Base-by-base conservation (phyloP, 2,797 vertebrate genomes). In the Clarias platycephalus region DNA sequence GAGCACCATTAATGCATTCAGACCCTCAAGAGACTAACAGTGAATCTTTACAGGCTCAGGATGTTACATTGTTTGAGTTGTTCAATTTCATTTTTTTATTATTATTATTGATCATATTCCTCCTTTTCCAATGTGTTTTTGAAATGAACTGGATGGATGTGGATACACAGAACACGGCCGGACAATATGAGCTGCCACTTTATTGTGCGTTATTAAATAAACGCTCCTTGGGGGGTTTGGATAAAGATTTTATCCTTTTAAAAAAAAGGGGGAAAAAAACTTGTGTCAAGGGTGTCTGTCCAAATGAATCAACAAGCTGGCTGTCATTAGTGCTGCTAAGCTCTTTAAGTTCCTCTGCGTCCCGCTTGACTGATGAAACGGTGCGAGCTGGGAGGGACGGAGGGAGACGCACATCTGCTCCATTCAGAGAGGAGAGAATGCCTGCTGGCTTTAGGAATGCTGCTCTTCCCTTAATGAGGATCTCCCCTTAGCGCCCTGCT, bases 381-480 rank as follows among this genome's bases (percentile, higher is more conserved):
- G 89, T 77, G 88, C 81, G 85, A 90, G 92, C 93, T 92, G 91
- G 92, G 91, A 92, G 88, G 86, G 77, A 81, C 58, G 62, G 58
- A 34, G 60, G 37, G 77, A 71, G 84, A 58, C 91, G 90, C 93
- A 94, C 93, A 93, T 94, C 86, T 85, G 79, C 84, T 86, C 86
- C 83, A 86, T 88, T 93, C 91, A 95, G 91, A 93, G 89, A 91
- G 57, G 20, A 80, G 81, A 88, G 91, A 92, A 86, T 87, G 92
- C 90, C 90, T 83, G 92, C 88, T 91, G 91, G 84, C 88, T 91
- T 89, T 90, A 92, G 93, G 94, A 95, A 95, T 94, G 93, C 90
- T 78, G 80, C 67, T 81, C 85, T 84, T 85, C 49, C 90, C 93
- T 95, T 96, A 95, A 96, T 96, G 94, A 96, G 94, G 93, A 92